Percentiles rank a stretch among this genome's conserved stretches.
Conservation (phyloP, 1,140 invertebrate genomes). For the Plutomurus gul region DNA sequence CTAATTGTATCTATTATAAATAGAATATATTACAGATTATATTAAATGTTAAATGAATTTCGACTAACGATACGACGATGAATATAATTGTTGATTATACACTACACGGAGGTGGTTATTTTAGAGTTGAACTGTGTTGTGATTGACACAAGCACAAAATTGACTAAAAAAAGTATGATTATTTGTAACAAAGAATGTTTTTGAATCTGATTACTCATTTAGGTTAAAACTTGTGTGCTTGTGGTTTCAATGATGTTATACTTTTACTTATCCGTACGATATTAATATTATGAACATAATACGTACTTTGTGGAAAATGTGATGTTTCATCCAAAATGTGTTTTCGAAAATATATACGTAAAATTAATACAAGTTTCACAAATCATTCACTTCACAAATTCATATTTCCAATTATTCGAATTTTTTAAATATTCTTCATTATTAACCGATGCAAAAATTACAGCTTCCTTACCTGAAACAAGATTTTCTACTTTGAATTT, state of each 20-base stretch:
- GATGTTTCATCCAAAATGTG: constrained; percentile 15
- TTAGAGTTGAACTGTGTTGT: constrained; percentile 17
- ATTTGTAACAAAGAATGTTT: constrained; percentile 16
- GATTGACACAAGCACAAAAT: background rate
- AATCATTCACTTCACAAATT: background rate
- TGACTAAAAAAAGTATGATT: constrained; percentile 8
- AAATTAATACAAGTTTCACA: background rate
- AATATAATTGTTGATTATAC: background rate
- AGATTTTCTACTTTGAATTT: too few species aligned
- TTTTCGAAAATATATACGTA: constrained; percentile 5
- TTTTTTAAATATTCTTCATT: too few species aligned
- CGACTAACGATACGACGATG: background rate
- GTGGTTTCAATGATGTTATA: constrained; percentile 16
- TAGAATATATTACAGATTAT: too few species aligned
- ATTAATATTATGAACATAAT: background rate
- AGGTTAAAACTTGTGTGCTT: constrained; percentile 9
- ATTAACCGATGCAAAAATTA: too few species aligned
- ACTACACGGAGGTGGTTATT: background rate
- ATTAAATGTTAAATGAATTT: background rate
- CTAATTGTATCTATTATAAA: too few species aligned
- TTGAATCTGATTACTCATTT: constrained; percentile 9
- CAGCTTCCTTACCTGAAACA: too few species aligned
- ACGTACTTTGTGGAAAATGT: constrained; percentile 15
- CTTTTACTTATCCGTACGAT: background rate
- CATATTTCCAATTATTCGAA: too few species aligned